Evolutionary conservation across 2,113 vertebrate genomes (phyloP), one percentile per base, ranked within the genome.

Genomic region (Nothocercus nigrocapillus): DNA sequence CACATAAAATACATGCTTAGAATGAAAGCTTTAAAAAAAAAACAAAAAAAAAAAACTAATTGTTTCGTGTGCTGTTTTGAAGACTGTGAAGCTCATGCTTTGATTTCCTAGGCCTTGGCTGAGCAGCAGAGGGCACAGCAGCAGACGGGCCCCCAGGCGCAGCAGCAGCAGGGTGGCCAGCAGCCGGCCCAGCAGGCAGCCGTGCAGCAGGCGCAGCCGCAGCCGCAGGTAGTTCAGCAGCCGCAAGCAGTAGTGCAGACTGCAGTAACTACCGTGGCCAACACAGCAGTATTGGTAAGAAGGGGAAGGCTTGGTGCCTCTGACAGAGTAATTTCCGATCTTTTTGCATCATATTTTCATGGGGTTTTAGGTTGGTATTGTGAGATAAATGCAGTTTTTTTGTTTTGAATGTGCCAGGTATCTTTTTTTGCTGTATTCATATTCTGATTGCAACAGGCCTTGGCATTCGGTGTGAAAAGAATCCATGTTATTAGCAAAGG

Each of bases 241-340:
- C 96, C 97, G 3, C 98, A 98, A 19, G 96, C 98, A 7, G 98
- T 98, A 76, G 98, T 98, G 16, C 98, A 98, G 96, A 97, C 98
- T 3, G 97, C 98, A 28, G 98, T 98, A 20, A 96, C 98, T 17
- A 97, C 98, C 6, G 98, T 99, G 91, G 98, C 99, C 85, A 99
- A 98, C 74, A 98, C 98, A 2, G 98, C 99, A 19, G 98, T 99
- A 74, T 96, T 99, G 98, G 99, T 99, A 96, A 99, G 98, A 82
- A 79, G 75, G 89, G 75, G 91, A 78, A 70, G 51, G 80, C 90
- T 89, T 51, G 49, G 68, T 72, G 89, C 80, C 86, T 93, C 87
- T 94, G 87, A 20, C 72, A 49, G 49, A 89, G 79, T 76, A 61
- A 77, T 74, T 75, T 94, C 70, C 80, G 73, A 80, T 92, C 85